Evolutionary conservation across 2,797 vertebrate genomes (phyloP).

Genomic region (Oophaga sylvatica): DNA sequence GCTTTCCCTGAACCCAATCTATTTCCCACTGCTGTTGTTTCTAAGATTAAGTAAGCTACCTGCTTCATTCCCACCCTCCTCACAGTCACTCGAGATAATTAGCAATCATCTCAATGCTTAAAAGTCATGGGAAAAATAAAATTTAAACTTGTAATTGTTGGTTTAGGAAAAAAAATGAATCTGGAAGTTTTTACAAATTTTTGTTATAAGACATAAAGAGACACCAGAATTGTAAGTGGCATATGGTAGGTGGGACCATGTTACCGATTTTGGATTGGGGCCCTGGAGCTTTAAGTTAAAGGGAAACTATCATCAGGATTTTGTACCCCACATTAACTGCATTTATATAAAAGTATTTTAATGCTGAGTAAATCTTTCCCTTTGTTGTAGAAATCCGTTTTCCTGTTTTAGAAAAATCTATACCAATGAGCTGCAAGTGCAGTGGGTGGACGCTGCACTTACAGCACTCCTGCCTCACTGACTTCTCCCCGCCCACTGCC

Average conservation of each 20-base stretch:
- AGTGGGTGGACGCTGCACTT: no score
- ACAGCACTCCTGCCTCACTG: no score
- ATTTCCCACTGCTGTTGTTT: constrained; percentile 14
- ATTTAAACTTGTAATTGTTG: neutral
- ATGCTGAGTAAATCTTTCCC: no score
- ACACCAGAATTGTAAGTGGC: no score
- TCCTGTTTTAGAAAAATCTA: no score
- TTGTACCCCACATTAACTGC: no score
- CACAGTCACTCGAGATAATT: constrained; percentile 18
- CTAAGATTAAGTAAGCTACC: constrained; percentile 25
- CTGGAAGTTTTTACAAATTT: neutral
- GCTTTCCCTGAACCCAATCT: constrained; percentile 27
- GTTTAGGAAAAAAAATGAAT: neutral
- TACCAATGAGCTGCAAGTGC: no score
- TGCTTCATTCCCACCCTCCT: neutral
- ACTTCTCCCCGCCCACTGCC: no score
- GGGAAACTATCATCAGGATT: no score
- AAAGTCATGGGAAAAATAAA: neutral
- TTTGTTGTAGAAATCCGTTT: no score
- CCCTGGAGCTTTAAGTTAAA: neutral
- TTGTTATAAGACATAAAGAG: neutral
- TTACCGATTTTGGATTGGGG: neutral
- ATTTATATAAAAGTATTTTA: no score
- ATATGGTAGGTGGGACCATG: neutral
- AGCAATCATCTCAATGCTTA: neutral